Conservation (phyloP, 1,140 invertebrate species). For the Aphelinus certus region DNA sequence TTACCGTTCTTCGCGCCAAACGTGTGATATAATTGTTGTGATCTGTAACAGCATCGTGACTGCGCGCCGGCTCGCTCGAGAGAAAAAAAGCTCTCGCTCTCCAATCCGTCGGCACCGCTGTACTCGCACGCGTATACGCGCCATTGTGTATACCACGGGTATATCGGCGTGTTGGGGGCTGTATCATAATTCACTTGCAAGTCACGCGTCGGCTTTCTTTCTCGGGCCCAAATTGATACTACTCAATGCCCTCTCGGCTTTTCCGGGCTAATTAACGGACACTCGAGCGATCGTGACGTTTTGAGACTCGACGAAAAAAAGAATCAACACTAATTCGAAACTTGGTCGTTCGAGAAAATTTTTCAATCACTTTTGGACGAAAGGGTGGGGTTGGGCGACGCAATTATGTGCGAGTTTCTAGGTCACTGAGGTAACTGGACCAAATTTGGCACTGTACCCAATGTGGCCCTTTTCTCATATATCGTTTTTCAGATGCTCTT, state of each 20-base stretch:
- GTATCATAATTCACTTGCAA: background rate
- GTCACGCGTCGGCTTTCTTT: background rate
- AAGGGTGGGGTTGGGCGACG: too few species aligned
- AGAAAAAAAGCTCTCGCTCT: background rate
- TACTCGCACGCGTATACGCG: background rate
- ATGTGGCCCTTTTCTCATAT: too few species aligned
- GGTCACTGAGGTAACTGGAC: too few species aligned
- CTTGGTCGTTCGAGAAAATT: too few species aligned
- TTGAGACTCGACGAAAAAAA: background rate
- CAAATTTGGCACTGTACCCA: too few species aligned
- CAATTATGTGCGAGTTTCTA: too few species aligned
- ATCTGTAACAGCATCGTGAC: conserved; percentile 49
- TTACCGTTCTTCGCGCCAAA: conserved; percentile 42
- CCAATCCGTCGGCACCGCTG: background rate
- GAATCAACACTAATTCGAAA: background rate
- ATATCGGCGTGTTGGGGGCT: too few species aligned
- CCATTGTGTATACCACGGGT: background rate
- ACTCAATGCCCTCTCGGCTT: background rate
- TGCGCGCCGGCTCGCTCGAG: conserved; percentile 46
- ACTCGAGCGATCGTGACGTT: background rate
- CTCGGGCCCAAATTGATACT: too few species aligned
- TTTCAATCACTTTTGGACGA: too few species aligned
- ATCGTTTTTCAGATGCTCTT: too few species aligned
- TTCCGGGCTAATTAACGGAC: background rate
- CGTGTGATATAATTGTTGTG: conserved; percentile 55